phyloP scores from a whole-genome alignment of 2,888 invertebrate genomes.

The Cryptus viduatorius region DNA sequence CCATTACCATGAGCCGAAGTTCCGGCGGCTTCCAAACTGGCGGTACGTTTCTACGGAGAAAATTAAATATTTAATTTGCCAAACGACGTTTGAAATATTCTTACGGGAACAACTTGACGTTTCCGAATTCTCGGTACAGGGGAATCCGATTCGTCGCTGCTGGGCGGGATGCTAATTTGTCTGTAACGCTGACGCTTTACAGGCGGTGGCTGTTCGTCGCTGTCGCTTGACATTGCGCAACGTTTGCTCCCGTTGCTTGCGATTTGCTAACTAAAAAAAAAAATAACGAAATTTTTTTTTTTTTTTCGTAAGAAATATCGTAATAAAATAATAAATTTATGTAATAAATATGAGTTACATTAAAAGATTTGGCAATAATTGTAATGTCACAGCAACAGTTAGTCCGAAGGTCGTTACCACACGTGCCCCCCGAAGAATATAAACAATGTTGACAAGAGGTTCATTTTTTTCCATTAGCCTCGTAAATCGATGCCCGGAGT shows the following conservation, averaged over 20 bases:
- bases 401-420: neutral
- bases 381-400: neutral
- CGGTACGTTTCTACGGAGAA: neutral
- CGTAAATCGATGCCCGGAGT: neutral
- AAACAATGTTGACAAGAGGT: slow-evolving; percentile 6
- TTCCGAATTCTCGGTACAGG: slow-evolving; percentile 69
- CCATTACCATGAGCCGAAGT: neutral
- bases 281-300: neutral
- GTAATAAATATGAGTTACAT: too few relatives aligned
- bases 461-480: neutral
- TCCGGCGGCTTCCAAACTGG: neutral
- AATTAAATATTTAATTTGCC: neutral
- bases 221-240: slow-evolving; percentile 76
- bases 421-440: neutral
- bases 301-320: too few relatives aligned
- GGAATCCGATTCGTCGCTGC: slow-evolving; percentile 77
- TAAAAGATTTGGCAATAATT: too few relatives aligned
- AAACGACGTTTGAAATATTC: slow-evolving; percentile 56
- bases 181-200: slow-evolving; percentile 73
- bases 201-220: slow-evolving; percentile 71
- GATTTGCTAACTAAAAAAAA: neutral
- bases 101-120: slow-evolving; percentile 76
- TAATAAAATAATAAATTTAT: too few relatives aligned
- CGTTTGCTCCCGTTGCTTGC: neutral
- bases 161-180: slow-evolving; percentile 75